phyloP scores from a whole-genome alignment of 2,113 vertebrate species.

The Axis porcinus region DNA sequence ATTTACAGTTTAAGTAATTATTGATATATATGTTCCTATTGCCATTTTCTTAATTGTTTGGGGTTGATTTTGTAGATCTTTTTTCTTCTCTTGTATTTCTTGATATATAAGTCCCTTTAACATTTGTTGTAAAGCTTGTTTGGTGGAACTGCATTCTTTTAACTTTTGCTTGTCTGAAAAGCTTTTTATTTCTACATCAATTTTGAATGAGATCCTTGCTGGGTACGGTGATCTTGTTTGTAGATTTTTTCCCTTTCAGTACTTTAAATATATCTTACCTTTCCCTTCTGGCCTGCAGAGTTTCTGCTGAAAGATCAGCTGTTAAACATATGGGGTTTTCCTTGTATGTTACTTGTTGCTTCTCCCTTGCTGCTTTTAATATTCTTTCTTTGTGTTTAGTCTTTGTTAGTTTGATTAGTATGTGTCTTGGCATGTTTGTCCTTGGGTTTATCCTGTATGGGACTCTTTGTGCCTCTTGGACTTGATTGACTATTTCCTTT shows the following conservation, averaged over 20 bases:
- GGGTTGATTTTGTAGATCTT: not conserved
- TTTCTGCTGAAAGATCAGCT: not conserved
- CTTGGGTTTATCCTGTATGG: not conserved
- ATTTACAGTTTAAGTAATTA: too few relatives aligned
- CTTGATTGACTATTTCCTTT: not conserved
- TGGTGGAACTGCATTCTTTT: not conserved
- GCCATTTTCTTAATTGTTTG: not conserved
- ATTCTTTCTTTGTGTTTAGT: not conserved
- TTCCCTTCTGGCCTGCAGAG: not conserved
- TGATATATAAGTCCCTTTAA: not conserved
- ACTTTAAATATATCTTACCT: not conserved
- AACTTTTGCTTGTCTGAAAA: not conserved
- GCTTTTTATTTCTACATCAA: not conserved
- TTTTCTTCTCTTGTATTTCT: not conserved
- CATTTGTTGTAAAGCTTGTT: not conserved
- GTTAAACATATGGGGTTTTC: not conserved
- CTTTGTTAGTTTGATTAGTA: not conserved
- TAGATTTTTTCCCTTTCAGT: not conserved
- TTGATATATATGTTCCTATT: not conserved
- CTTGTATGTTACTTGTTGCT: not conserved
- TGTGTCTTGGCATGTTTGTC: not conserved
- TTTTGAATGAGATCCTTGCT: not conserved
- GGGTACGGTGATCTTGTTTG: not conserved
- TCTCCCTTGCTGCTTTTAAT: not conserved
- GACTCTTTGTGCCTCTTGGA: not conserved